phyloP scores from a whole-genome alignment of 2,888 invertebrate genomes.

The Patella ulyssiponensis region DNA sequence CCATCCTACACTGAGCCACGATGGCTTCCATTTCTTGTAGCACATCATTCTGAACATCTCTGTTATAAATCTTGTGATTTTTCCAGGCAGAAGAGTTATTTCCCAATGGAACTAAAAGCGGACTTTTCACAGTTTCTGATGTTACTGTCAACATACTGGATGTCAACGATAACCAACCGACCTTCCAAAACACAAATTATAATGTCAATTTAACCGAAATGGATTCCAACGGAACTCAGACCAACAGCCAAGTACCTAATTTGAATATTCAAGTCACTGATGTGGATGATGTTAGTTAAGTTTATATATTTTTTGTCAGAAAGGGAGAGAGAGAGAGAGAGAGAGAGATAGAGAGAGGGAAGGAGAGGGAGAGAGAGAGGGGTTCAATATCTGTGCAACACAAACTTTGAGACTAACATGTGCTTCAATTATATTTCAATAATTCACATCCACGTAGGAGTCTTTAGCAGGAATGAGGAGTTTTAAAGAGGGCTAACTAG shows the following conservation, averaged over 20 bases:
- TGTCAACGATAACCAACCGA: slow-evolving; percentile 78
- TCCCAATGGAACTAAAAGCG: slow-evolving; percentile 31
- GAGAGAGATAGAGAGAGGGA: too few species aligned
- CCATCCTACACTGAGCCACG: too few species aligned
- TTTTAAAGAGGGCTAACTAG: too few species aligned
- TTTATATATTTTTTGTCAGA: background rate
- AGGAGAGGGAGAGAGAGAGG: too few species aligned
- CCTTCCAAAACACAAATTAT: slow-evolving; percentile 74
- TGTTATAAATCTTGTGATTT: background rate
- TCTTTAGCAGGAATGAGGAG: too few species aligned
- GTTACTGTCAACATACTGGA: slow-evolving; percentile 67
- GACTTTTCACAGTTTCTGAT: slow-evolving; percentile 49
- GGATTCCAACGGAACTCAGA: background rate
- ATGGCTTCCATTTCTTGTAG: too few species aligned
- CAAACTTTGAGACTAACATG: too few species aligned
- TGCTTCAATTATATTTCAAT: too few species aligned
- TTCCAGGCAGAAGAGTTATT: slow-evolving; percentile 57
- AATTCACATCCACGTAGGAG: too few species aligned
- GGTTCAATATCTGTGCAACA: too few species aligned
- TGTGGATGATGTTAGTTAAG: slow-evolving; percentile 44
- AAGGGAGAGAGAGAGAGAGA: too few species aligned
- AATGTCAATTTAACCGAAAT: slow-evolving; percentile 41
- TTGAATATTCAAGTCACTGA: slow-evolving; percentile 42
- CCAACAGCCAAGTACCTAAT: slow-evolving; percentile 33
- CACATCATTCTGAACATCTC: too few species aligned